Base-by-base conservation (phyloP, 1,140 invertebrate species). In the Stegodyphus mimosarum region DNA sequence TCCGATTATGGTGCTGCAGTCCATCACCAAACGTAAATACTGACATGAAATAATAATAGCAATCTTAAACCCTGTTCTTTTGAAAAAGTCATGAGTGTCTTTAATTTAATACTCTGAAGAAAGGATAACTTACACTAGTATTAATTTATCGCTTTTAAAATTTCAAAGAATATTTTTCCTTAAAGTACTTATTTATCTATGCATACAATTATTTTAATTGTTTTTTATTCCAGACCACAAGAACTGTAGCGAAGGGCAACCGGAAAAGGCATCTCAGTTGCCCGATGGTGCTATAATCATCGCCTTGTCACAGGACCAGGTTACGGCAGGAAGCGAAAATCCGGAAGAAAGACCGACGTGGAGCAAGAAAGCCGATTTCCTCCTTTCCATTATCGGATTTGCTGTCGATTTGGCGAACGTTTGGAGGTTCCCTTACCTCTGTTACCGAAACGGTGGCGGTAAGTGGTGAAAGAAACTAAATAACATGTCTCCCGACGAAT, bases 351-450 rank as follows among this genome's bases (percentile, higher is more conserved):
- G 91, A 33, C 89, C 89, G 78, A 89, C 89, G 49, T 91, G 91
- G 91, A 90, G 89, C 87, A 96, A 96, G 90, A 97, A 97, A 90
- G 94, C 95, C 51, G 96, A 97, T 91, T 97, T 97, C 90, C 92
- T 97, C 48, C 91, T 97, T 75, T 95, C 95, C 13, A 95, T 96
- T 73, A 94, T 96, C 85, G 95, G 95, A 1, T 97, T 96, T 89
- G 95, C 95, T 11, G 95, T 97, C 3, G 95, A 96, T 90, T 92
- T 95, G 60, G 95, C 94, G 60, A 95, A 95, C 89, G 94, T 95
- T 6, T 95, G 95, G 95, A 89, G 93, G 69, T 96, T 96, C 89
- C 94, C 94, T 33, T 95, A 95, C 90, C 94, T 95, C 89, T 95
- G 94, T 90, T 95, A 95, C 89, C 93, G 94, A 89, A 95, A 95